These are phyloP conservation scores for Drosophila guanche DNA, from an alignment of 1,140 invertebrate species.

Conservation along the genomic window DNA sequence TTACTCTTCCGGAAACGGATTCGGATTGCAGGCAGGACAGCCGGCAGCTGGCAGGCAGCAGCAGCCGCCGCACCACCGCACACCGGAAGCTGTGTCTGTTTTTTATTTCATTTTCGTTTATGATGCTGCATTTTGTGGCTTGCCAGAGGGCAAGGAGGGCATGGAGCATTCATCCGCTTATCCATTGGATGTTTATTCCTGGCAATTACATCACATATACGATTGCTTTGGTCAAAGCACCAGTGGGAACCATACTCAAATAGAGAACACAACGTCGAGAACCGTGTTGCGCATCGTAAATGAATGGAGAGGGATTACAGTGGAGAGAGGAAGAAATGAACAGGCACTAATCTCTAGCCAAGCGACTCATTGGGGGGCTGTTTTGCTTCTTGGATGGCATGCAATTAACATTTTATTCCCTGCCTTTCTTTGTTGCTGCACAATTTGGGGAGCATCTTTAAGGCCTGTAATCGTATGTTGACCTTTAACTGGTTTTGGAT, in stretches of 20 bases:
- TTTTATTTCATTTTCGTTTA: slow-evolving; percentile 53
- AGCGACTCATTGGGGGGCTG: slow-evolving; percentile 49
- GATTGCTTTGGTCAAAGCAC: slow-evolving; percentile 39
- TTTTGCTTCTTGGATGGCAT: slow-evolving; percentile 16
- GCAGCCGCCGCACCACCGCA: slow-evolving; percentile 3
- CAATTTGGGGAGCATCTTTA: no score
- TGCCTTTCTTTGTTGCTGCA: slow-evolving; percentile 9
- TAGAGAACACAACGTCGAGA: no score
- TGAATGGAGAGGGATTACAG: slow-evolving; percentile 26
- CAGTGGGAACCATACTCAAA: slow-evolving; percentile 27
- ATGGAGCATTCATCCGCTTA: neutral
- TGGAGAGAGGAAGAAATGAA: slow-evolving; percentile 31
- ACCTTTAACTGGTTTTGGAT: no score
- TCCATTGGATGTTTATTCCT: slow-evolving; percentile 2
- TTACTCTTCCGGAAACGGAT: slow-evolving; percentile 27
- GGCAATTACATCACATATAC: slow-evolving; percentile 59
- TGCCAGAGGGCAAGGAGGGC: slow-evolving; percentile 24
- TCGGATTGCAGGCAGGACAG: slow-evolving; percentile 15
- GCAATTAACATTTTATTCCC: slow-evolving; percentile 63
- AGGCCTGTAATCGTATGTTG: no score
- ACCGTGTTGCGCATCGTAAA: slow-evolving; percentile 61
- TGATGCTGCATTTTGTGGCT: slow-evolving; percentile 66
- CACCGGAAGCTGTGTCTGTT: slow-evolving; percentile 30
- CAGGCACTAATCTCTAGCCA: slow-evolving; percentile 49
- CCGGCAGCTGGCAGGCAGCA: slow-evolving; percentile 8